Conservation (phyloP, 2,113 vertebrate genomes). For the Tenebrosternarchus preto region DNA sequence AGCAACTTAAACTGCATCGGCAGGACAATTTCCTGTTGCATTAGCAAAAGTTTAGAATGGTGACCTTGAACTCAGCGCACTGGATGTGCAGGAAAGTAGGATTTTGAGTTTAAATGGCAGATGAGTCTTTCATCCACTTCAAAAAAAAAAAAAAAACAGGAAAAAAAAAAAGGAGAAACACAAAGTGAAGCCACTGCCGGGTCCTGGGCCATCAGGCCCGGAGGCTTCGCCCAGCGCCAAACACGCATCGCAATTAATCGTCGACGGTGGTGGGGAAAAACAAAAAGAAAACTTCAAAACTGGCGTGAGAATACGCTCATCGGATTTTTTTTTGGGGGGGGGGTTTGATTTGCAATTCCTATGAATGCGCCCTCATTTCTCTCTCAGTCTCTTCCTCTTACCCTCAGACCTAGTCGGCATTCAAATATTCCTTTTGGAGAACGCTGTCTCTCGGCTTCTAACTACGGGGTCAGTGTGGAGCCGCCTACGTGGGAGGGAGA, state of each 20-base stretch:
- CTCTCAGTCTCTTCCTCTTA: slow-evolving; percentile 36
- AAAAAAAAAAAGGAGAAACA: too few relatives aligned
- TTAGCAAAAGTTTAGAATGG: slow-evolving; percentile 21
- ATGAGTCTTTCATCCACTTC: slow-evolving; percentile 39
- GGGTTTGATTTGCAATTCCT: slow-evolving; percentile 61
- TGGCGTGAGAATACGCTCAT: slow-evolving; percentile 38
- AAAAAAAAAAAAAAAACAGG: slow-evolving; percentile 21
- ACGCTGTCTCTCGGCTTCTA: slow-evolving; percentile 37
- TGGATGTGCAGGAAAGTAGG: slow-evolving; percentile 17
- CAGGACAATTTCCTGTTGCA: slow-evolving; percentile 26
- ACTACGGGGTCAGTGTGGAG: slow-evolving; percentile 34
- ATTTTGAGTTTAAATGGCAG: slow-evolving; percentile 20
- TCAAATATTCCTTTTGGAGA: slow-evolving; percentile 52
- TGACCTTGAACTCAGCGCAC: slow-evolving; percentile 37
- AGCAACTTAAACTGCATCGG: background rate
- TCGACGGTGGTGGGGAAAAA: slow-evolving; percentile 19
- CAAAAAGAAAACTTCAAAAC: slow-evolving; percentile 2
- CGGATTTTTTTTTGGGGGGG: slow-evolving; percentile 30
- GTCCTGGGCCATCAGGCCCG: background rate
- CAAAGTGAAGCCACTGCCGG: background rate
- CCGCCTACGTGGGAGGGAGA: slow-evolving; percentile 38
- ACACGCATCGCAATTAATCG: slow-evolving; percentile 29
- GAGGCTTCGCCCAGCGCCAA: slow-evolving; percentile 14
- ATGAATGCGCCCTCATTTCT: slow-evolving; percentile 63
- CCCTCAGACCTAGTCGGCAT: slow-evolving; percentile 52